Percentiles rank a stretch among this genome's conserved stretches.
These are phyloP conservation scores for Coregonus ussuriensis DNA, from an alignment of 2,797 vertebrate species.

Conservation along the genomic window DNA sequence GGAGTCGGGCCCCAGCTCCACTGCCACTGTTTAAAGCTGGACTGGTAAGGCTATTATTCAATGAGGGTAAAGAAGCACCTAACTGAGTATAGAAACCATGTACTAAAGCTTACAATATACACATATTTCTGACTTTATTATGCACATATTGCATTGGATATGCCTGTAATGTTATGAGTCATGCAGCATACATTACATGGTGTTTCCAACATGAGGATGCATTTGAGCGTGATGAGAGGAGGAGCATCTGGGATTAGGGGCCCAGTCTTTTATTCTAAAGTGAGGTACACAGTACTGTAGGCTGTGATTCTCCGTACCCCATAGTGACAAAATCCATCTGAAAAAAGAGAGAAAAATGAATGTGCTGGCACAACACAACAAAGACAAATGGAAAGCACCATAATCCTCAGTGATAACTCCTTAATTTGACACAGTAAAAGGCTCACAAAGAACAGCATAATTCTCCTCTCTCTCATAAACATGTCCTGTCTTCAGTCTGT, in stretches of 20 bases:
- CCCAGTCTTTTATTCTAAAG: background rate
- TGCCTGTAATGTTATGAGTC: background rate
- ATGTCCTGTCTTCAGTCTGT: conserved; percentile 2
- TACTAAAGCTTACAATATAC: background rate
- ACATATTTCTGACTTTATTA: background rate
- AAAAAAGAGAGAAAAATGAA: conserved; percentile 4
- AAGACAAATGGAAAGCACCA: conserved; percentile 31
- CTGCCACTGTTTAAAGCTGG: conserved; percentile 15
- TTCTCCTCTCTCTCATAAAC: conserved; percentile 18
- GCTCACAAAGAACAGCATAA: conserved; percentile 36
- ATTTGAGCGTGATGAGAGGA: background rate
- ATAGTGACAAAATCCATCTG: conserved; percentile 1
- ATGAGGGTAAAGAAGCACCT: background rate
- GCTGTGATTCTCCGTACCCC: background rate
- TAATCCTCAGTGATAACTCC: conserved; percentile 39
- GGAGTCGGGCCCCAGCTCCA: conserved; percentile 48
- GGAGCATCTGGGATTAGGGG: background rate
- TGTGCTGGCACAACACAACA: conserved; percentile 7
- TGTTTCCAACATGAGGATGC: background rate
- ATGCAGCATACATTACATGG: background rate
- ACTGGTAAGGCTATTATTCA: conserved; percentile 1
- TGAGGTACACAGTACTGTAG: background rate
- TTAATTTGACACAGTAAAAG: conserved; percentile 40
- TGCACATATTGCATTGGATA: background rate
- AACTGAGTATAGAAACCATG: background rate